A percentile compares a stretch with the other conserved stretches of the same genome.
phyloP scores from a whole-genome alignment of 2,797 vertebrate species.

The Arremon brunneinucha region DNA sequence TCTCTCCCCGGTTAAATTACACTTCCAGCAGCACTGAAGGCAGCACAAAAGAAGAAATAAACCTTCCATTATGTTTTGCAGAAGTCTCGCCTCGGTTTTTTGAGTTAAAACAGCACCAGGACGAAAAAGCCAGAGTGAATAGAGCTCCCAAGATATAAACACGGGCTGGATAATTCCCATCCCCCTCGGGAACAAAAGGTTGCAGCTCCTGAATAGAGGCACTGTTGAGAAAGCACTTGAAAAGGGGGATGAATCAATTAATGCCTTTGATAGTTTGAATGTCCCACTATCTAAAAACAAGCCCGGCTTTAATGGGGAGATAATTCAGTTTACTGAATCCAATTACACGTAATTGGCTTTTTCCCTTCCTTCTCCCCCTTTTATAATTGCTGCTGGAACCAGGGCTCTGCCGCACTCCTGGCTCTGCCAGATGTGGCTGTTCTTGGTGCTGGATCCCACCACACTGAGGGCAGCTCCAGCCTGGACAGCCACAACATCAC shows the following conservation, averaged over 20 bases:
- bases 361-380: neutral
- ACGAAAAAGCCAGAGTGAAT: slow-evolving; percentile 32
- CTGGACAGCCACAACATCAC: neutral
- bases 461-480: neutral
- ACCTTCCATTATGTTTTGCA: slow-evolving; percentile 1
- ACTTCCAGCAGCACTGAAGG: neutral
- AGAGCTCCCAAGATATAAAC: slow-evolving; percentile 26
- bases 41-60: slow-evolving; percentile 36
- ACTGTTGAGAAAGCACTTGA: slow-evolving; percentile 57
- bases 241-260: slow-evolving; percentile 61
- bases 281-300: slow-evolving; percentile 57
- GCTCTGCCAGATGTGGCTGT: neutral
- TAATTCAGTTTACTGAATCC: slow-evolving; percentile 68
- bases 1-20: neutral
- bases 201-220: slow-evolving; percentile 30
- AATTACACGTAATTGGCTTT: slow-evolving; percentile 62
- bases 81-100: neutral
- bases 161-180: slow-evolving; percentile 14
- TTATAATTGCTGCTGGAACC: neutral
- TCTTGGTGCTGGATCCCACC: neutral
- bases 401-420: neutral
- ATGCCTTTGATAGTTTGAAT: slow-evolving; percentile 59
- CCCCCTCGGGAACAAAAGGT: slow-evolving; percentile 49
- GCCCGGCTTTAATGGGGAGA: slow-evolving; percentile 44
- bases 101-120: slow-evolving; percentile 26